Evolutionary conservation across 2,888 invertebrate genomes (phyloP), one percentile per base, ranked within the genome.

Genomic region (Ceramica pisi): DNA sequence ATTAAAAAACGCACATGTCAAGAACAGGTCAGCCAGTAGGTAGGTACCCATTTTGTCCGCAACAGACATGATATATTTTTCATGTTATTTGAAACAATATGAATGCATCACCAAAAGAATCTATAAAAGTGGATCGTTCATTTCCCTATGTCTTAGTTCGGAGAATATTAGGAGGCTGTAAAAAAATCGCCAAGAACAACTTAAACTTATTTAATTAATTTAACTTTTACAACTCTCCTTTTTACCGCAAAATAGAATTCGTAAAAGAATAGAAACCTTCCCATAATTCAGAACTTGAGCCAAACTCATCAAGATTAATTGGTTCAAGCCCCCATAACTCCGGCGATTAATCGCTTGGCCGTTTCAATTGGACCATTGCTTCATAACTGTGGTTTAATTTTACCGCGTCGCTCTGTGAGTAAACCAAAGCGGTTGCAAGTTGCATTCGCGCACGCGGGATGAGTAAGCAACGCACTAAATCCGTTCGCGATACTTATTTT

Each of bases 391-490:
- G 74, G 87, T 89, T 90, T 91, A 90, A 92, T 90, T 92, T 90
- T 89, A 91, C 87, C 87, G 79, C 87, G 84, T 87, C 87, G 86
- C 88, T 91, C 91, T 89, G 89, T 89, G 87, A 85, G 85, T 86
- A 89, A 89, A 90, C 88, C 74, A 88, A 86, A 85, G 79, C 84
- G 84, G 78, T 81, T 82, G 88, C 86, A 89, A 85, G 77, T 85
- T 87, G 88, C 88, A 89, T 87, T 87, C 85, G 87, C 88, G 87
- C 90, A 90, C 87, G 86, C 88, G 88, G 84, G 86, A 91, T 92
- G 93, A 92, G 90, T 92, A 92, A 93, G 89, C 90, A 82, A 81
- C 80, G 83, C 81, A 86, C 85, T 88, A 88, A 89, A 89, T 90
- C 86, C 78, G 85, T 87, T 85, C 76, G 78, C 82, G 76, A 79